Percentiles rank a stretch among this genome's conserved stretches.
Evolutionary conservation across 2,888 invertebrate genomes (phyloP).

Genomic region (Nipponacmea schrenckii): DNA sequence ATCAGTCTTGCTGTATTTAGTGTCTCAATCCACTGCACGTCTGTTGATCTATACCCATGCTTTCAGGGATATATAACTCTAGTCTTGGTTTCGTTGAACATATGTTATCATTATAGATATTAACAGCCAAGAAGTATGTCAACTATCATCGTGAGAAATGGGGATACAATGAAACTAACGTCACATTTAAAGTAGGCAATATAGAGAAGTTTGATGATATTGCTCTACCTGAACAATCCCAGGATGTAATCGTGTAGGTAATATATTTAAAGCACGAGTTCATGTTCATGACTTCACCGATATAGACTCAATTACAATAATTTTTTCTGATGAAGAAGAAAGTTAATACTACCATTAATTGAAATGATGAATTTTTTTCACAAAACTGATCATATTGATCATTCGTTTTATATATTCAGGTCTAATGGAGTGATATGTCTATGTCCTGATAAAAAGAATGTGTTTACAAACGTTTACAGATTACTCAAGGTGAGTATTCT

Average conservation of each 20-base stretch:
- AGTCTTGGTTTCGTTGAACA: too few relatives aligned
- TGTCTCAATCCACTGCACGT: too few relatives aligned
- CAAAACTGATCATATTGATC: too few relatives aligned
- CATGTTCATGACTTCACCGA: too few relatives aligned
- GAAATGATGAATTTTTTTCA: too few relatives aligned
- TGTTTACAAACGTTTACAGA: conserved; percentile 5
- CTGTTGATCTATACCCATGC: too few relatives aligned
- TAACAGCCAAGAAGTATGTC: conserved; percentile 29
- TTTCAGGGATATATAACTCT: too few relatives aligned
- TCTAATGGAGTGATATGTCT: conserved; percentile 25
- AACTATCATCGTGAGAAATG: conserved; percentile 39
- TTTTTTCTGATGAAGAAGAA: too few relatives aligned
- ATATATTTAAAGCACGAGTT: too few relatives aligned
- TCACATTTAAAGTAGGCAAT: conserved; percentile 38
- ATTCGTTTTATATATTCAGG: neutral
- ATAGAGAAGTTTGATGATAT: conserved; percentile 38
- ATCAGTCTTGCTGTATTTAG: too few relatives aligned
- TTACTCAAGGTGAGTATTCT: conserved; percentile 20
- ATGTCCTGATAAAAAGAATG: conserved; percentile 19
- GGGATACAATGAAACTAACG: conserved; percentile 40
- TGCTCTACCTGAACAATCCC: conserved; percentile 28
- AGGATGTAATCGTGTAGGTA: conserved; percentile 48
- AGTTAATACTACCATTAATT: too few relatives aligned
- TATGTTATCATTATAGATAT: conserved; percentile 21
- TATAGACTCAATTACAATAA: too few relatives aligned